Base-by-base conservation (phyloP, 2,888 invertebrate genomes). In the Xanthia icteritia region DNA sequence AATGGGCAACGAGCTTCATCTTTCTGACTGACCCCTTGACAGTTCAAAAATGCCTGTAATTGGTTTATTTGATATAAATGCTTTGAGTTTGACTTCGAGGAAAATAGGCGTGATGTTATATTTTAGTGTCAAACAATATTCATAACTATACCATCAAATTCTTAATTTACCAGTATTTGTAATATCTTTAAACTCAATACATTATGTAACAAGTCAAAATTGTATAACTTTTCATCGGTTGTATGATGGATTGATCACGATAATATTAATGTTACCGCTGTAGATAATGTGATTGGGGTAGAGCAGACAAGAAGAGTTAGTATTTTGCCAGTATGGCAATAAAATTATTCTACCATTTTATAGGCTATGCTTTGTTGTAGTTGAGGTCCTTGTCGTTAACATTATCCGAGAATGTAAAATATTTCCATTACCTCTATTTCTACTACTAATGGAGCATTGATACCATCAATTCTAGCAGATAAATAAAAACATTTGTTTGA, bases 211-310 rank as follows among this genome's bases (percentile, higher is more conserved):
- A 60, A 77, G 58, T 73, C 61, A 70, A 67, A 63, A 54, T 69
- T 82, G 27, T 42, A 9, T n/a, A 83, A 61, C 51, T 82, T 77
- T 74, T 63, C 39, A 74, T 58, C 71, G 36, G 27, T 17, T 31
- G 15, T 17, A 2, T 85, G 71, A 83, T 85, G 73, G 83, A 83
- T 83, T 65, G 71, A 58, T 51, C 64, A n/a, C 54, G 61, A 60
- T 64, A 58, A 70, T 56, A 27, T 77, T 63, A 69, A 68, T 65
- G 45, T 39, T 31, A 20, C 13, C 23, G 39, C 51, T n/a, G 17
- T 64, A 63, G 27, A 63, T 69, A 83, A 71, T 77, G 60, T 65
- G 63, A 71, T 77, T 72, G 66, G 23, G 48, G 15, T 9, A 45
- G 56, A 42, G 27, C 9, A 65, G 31, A 74, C 13, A 61, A 66